A percentile compares a stretch with the other conserved stretches of the same genome.
Evolutionary conservation across 2,797 vertebrate species (phyloP).

Genomic region (Phalloptychus januarius): DNA sequence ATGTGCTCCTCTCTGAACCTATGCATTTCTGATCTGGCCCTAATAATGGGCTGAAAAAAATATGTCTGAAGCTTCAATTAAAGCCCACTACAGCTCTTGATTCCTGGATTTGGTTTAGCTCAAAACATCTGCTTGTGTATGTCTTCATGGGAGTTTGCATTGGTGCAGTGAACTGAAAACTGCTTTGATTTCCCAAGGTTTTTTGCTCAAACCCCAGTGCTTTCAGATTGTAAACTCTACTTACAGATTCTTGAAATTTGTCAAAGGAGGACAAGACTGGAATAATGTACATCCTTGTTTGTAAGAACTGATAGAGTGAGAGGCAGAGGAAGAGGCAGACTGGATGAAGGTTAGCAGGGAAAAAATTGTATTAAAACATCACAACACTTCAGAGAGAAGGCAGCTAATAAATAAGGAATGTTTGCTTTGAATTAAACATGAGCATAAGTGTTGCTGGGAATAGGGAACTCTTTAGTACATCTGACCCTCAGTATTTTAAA

Average conservation of each 20-base stretch:
- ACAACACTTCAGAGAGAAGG: constrained; percentile 1
- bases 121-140: background rate
- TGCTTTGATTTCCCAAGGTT: constrained; percentile 2
- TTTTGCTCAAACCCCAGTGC: background rate
- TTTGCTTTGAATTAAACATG: constrained; percentile 11
- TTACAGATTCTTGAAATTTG: background rate
- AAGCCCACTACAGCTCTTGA: background rate
- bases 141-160: background rate
- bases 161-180: background rate
- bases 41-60: background rate
- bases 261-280: background rate
- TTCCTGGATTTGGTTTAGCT: background rate
- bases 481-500: constrained; percentile 3
- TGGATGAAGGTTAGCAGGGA: background rate
- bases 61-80: background rate
- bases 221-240: background rate
- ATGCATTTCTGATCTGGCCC: background rate
- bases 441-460: background rate
- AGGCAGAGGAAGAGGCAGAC: constrained; percentile 2
- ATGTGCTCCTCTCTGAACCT: background rate
- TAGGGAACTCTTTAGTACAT: constrained; percentile 6
- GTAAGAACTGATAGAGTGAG: background rate
- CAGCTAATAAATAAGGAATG: constrained; percentile 1
- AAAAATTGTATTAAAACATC: constrained; percentile 1
- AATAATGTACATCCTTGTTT: background rate